Base-by-base conservation (phyloP, 2,888 invertebrate genomes). In the Spatulosminthurus flaviceps region DNA sequence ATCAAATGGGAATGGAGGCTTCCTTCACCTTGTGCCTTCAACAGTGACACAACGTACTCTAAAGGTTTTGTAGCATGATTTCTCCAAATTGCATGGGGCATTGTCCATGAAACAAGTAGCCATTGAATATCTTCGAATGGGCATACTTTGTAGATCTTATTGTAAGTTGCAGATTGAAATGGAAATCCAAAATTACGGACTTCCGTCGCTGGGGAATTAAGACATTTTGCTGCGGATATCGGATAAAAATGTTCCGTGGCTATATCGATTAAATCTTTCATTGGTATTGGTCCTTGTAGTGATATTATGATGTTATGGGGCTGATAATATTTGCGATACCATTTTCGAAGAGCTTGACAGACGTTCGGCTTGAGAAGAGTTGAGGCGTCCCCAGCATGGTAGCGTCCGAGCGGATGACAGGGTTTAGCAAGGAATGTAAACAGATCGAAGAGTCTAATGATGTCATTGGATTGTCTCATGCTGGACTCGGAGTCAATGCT, bases 401-500 rank as follows among this genome's bases (percentile, higher is more conserved):
- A 81, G 11, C 70, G 72, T 7, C 78, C n/a, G 22, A 82, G 69
- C 13, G 81, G 81, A 67, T 83, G 81, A 9, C 72, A 75, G 0
- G 77, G 64, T 29, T 81, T 82, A 4, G 79, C 78, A 5, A 80
- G 64, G 11, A 79, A 80, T 1, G 61, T 34, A 2, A 69, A 26
- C 11, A 80, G n/a, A 28, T 80, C 61, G 73, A 60, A 13, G 72
- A 72, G 41, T 76, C 81, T 43, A 76, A 82, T 41, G 67, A 81
- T 34, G 64, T 83, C 60, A 76, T 78, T 0, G 19, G 79, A 79
- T 66, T 80, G 79, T 13, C 79, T 71, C 9, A 81, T 75, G 29
- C 80, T 80, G 60, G 78, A 81, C 34, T 83, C 83, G 0, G 83
- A 74, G n/a, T 83, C 82, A 0, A 83, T 22, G 11, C 80, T 78